Evolutionary conservation across 2,113 vertebrate genomes (phyloP), one percentile per base, ranked within the genome.

Genomic region (Boulengeromyrus knoepffleri): DNA sequence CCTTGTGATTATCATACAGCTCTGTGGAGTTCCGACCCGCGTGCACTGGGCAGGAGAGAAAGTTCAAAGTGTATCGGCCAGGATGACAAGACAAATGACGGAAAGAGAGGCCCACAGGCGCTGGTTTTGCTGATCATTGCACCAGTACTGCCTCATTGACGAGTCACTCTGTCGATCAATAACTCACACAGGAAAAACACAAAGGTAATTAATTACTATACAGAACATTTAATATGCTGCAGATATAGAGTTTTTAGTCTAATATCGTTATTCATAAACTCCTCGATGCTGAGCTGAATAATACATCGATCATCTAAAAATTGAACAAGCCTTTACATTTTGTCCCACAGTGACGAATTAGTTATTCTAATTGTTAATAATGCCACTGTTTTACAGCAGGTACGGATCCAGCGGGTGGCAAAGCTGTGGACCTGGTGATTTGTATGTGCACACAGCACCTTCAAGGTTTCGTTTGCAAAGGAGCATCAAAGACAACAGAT

Each of bases 151-250:
- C 46, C 12, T 27, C 21, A 46, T n/a, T 46, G 83, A 45, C 24
- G 42, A 90, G 83, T 89, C 89, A 66, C 89, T 85, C 85, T 77
- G 27, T 80, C 74, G 91, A 90, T 91, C 91, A 92, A 89, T 92
- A 91, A 91, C 90, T 87, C 56, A 92, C 89, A 89, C 88, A 66
- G 50, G 47, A 83, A 92, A 92, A 89, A 88, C 88, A 52, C 87
- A 88, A 90, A 62, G 49, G 46, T 90, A 91, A 92, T 91, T 89
- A 86, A 91, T 92, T 88, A 66, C 39, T 88, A 70, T 47, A 88
- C 87, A 85, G 45, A 58, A 86, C 85, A 83, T 86, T 90, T 88
- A 88, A 88, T 66, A 90, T 86, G 66, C 19, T 45, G 36, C 19
- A 45, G 13, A 42, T n/a, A 50, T 53, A 15, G 49, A 47, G 52